Evolutionary conservation across 2,113 vertebrate genomes (phyloP), one percentile per base, ranked within the genome.

Genomic region (human (Homo sapiens)): DNA sequence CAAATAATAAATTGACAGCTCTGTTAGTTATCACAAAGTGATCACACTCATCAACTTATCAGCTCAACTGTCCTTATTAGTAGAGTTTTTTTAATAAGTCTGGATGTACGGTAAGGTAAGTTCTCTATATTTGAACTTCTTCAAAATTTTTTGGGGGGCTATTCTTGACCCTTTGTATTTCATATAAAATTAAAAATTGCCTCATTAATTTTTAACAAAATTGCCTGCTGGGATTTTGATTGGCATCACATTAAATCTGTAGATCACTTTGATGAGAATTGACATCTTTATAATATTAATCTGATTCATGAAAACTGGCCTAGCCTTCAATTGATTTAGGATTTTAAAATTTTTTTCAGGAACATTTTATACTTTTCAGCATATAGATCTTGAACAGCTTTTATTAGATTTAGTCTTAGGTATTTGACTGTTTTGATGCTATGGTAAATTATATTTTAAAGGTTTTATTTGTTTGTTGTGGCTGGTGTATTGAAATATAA

Each of bases 151-250:
- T 8, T 5, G 20, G 23, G 18, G 52, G 1, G 6, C 38, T 78
- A 20, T 43, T 82, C 45, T 89, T 91, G 38, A 78, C 7, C 50
- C n/a, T 93, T 85, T 45, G 40, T 55, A 38, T 86, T 97, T 75
- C 25, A 59, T 68, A 66, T 87, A 57, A 96, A 94, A 78, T 82
- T 94, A 82, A 81, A 38, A 88, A 81, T 73, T 90, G 23, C 2
- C 17, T 75, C 66, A 23, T 72, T 38, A 48, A 45, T 40, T 93
- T 93, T 93, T 82, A 73, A 55, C 23, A 40, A 85, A 96, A 82
- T 91, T 52, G 50, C 17, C 25, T 96, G 1, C 23, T 85, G 40
- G 30, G 18, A 82, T 94, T 81, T 83, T 91, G 38, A 55, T 73
- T 79, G 70, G 10, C n/a, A 32, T 93, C 82, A 25, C 14, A 48